Evolutionary conservation across 2,797 vertebrate genomes (phyloP).

Genomic region (Pseudopleuronectes americanus): DNA sequence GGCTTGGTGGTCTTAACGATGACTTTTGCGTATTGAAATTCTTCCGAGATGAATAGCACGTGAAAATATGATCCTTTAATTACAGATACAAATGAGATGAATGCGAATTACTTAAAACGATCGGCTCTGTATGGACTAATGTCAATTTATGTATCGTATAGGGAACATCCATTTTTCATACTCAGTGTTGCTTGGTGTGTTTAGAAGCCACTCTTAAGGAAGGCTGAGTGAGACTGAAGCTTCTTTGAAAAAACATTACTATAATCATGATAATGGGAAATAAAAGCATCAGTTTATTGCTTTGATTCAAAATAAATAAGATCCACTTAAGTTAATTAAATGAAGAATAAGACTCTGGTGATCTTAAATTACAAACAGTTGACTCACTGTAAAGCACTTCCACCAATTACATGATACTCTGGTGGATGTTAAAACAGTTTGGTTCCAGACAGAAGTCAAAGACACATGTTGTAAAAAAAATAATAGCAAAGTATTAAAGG

Average conservation of each 20-base stretch:
- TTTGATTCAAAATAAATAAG: not conserved
- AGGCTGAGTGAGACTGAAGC: not conserved
- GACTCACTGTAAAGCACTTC: constrained; percentile 6
- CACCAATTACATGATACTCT: constrained; percentile 1
- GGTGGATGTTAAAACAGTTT: not conserved
- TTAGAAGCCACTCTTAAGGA: constrained; percentile 5
- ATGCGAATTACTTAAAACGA: not conserved
- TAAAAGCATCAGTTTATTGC: not conserved
- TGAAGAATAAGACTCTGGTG: not conserved
- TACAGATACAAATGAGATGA: not conserved
- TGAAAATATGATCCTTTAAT: not conserved
- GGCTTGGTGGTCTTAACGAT: not conserved
- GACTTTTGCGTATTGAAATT: not conserved
- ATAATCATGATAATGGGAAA: constrained; percentile 6
- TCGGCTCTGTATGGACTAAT: not conserved
- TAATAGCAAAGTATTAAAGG: not conserved
- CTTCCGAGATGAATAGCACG: not conserved
- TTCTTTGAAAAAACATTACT: constrained; percentile 5
- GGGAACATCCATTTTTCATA: not conserved
- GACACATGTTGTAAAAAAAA: constrained; percentile 10
- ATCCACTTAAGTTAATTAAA: not conserved
- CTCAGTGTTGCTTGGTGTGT: constrained; percentile 27
- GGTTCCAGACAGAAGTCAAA: constrained; percentile 7
- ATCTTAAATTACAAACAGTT: constrained; percentile 5
- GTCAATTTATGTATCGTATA: not conserved